Evolutionary conservation across 1,140 invertebrate species (phyloP).

Genomic region (Muscidifurax raptorellus): DNA sequence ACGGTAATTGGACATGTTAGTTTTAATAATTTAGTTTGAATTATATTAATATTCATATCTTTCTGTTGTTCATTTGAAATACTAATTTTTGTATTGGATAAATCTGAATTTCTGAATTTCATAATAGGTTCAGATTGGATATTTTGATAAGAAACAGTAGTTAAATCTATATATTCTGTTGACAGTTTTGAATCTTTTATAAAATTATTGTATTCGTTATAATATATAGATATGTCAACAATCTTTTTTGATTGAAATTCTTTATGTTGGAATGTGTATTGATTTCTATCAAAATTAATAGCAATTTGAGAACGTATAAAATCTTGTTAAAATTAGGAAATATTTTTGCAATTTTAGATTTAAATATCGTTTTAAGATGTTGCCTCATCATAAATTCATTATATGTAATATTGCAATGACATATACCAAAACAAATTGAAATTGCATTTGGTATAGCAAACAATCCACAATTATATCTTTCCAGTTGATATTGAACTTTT

Average conservation of each 20-base stretch:
- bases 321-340: neutral
- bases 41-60: too few relatives aligned
- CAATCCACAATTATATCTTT: neutral
- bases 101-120: too few relatives aligned
- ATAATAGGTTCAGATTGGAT: too few relatives aligned
- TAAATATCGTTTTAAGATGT: neutral
- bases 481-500: neutral
- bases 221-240: neutral
- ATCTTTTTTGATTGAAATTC: neutral
- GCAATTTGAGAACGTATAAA: neutral
- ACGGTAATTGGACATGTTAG: too few relatives aligned
- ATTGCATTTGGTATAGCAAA: neutral
- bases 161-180: too few relatives aligned
- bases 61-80: too few relatives aligned
- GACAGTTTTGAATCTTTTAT: too few relatives aligned
- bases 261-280: neutral
- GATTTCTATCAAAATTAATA: too few relatives aligned
- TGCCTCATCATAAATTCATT: neutral
- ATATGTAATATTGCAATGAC: neutral
- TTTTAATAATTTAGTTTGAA: too few relatives aligned
- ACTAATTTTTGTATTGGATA: too few relatives aligned
- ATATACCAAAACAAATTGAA: constrained; percentile 5
- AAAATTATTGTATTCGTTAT: neutral
- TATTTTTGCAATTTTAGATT: neutral
- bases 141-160: too few relatives aligned